Evolutionary conservation across 2,888 invertebrate species (phyloP).

Genomic region (Drosophila vallismaia): DNA sequence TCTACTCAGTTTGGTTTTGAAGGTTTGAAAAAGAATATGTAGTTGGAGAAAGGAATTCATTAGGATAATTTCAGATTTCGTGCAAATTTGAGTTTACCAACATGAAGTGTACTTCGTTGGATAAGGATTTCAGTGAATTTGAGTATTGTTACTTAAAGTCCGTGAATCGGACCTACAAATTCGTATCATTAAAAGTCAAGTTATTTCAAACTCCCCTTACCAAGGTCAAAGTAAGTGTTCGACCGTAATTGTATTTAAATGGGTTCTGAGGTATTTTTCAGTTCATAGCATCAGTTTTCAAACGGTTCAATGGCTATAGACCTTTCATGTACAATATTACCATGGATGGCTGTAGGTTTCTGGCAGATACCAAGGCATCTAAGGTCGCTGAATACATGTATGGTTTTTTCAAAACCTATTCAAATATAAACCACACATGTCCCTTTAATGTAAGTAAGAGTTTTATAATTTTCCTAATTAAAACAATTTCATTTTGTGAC

Average conservation of each 20-base stretch:
- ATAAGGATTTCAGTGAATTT: neutral
- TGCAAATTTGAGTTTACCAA: slow-evolving; percentile 2
- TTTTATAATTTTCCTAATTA: neutral
- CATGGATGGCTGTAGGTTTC: slow-evolving; percentile 8
- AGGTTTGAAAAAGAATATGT: no score
- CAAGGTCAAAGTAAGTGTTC: neutral
- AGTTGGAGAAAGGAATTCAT: no score
- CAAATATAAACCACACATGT: slow-evolving; percentile 23
- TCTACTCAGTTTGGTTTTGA: no score
- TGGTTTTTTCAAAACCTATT: slow-evolving; percentile 4
- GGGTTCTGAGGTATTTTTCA: neutral
- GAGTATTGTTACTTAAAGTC: slow-evolving; percentile 2
- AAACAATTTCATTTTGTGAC: neutral
- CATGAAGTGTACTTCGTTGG: neutral
- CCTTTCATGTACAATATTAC: slow-evolving; percentile 39
- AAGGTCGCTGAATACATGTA: neutral
- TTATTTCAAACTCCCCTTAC: neutral
- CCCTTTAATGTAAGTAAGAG: slow-evolving; percentile 17
- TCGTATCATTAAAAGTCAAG: neutral
- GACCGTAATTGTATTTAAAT: neutral
- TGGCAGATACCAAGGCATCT: neutral
- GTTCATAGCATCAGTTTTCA: neutral
- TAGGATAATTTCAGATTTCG: neutral
- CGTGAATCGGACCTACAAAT: slow-evolving; percentile 1
- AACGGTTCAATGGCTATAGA: slow-evolving; percentile 4